Evolutionary conservation across 2,797 vertebrate species (phyloP).

Genomic region (Brachyrhaphis roseni): DNA sequence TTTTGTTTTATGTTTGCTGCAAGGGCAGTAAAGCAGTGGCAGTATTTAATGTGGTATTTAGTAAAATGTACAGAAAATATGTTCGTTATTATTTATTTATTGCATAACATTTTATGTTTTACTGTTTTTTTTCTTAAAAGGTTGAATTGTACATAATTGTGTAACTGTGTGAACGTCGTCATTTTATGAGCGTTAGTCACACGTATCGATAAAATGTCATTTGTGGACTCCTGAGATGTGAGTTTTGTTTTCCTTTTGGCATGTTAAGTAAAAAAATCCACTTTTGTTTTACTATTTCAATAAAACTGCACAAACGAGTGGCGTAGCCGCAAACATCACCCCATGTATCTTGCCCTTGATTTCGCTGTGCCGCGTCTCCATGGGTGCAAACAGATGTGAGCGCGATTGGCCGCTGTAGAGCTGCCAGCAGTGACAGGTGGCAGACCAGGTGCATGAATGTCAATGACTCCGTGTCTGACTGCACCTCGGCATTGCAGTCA

Average conservation of each 20-base stretch:
- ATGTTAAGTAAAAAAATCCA: background rate
- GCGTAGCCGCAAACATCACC: conserved; percentile 11
- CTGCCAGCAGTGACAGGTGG: conserved; percentile 58
- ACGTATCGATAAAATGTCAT: conserved; percentile 41
- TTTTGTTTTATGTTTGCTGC: conserved; percentile 25
- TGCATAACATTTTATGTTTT: conserved; percentile 49
- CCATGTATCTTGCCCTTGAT: conserved; percentile 11
- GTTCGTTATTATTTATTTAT: conserved; percentile 71
- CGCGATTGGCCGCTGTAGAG: conserved; percentile 5
- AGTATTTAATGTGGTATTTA: conserved; percentile 48
- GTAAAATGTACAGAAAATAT: conserved; percentile 46
- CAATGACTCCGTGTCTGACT: conserved; percentile 37
- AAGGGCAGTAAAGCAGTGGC: conserved; percentile 32
- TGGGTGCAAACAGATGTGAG: conserved; percentile 40
- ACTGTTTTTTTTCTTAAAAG: conserved; percentile 31
- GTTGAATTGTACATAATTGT: conserved; percentile 49
- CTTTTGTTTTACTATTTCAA: conserved; percentile 6
- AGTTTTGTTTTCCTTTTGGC: conserved; percentile 18
- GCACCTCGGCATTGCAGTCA: conserved; percentile 15
- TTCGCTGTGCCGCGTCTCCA: conserved; percentile 9
- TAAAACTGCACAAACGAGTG: conserved; percentile 9
- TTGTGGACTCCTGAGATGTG: conserved; percentile 15
- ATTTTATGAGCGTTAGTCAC: conserved; percentile 24
- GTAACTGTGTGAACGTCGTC: conserved; percentile 34
- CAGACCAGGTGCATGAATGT: conserved; percentile 54